Evolutionary conservation across 2,113 vertebrate genomes (phyloP), one percentile per base, ranked within the genome.

Genomic region (Vimba vimba): DNA sequence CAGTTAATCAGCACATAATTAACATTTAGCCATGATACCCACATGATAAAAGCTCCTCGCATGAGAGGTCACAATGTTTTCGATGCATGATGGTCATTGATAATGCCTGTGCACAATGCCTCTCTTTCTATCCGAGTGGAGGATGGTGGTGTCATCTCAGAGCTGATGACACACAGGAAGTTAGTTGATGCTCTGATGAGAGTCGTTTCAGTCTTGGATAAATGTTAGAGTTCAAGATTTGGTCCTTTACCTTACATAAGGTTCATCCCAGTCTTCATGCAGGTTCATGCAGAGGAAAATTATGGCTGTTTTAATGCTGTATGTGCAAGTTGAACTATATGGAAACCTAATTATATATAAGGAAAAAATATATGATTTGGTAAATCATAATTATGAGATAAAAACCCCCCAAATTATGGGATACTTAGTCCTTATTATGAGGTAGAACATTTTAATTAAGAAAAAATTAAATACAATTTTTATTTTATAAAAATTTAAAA

Each of bases 121-220:
- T 12, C 55, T 79, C 82, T 60, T 62, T 84, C 74, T 84, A 9
- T 80, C 82, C 21, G 75, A 77, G 60, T 66, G 27, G 75, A 84
- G 55, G 75, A 71, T 50, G 82, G 82, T 66, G 17, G 78, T 45
- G 83, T 85, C 77, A 84, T n/a, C 76, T 66, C 68, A 47, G 27
- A 64, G 86, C n/a, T 84, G 75, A 27, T 73, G 55, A 75, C 21
- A 60, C 77, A 66, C 11, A 59, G 17, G 4, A 66, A 62, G 75
- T 52, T 84, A 83, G 30, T 19, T 64, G 60, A 25, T n/a, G 11
- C 17, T 27, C 36, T 43, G 33, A 30, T 57, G 50, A 21, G 47
- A 57, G 17, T 8, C 33, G 74, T 77, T 57, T 36, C 0, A 17
- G 17, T 77, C 21, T 75, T 52, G 45, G 47, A 15, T 12, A 50